These are phyloP conservation scores for Ambastaia sidthimunki DNA, from an alignment of 2,797 vertebrate genomes.

Conservation along the genomic window DNA sequence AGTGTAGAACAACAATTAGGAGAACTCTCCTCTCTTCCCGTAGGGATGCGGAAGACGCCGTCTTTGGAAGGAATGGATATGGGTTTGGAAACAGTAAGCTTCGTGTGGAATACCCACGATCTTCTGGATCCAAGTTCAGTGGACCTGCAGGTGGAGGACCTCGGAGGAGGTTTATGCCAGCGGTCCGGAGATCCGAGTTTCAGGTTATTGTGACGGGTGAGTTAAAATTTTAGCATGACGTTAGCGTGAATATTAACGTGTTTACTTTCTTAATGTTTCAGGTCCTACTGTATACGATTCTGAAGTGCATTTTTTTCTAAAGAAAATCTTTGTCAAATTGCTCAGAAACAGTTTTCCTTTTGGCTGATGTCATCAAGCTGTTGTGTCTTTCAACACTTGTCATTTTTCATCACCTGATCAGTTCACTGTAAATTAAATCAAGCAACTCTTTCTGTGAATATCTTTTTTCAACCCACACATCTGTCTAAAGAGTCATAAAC, in stretches of 20 bases:
- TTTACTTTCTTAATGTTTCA: background rate
- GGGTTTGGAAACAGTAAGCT: constrained; percentile 88
- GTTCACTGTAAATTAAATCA: too few relatives aligned
- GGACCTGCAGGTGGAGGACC: constrained; percentile 79
- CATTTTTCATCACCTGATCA: too few relatives aligned
- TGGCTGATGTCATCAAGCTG: too few relatives aligned
- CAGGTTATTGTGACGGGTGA: constrained; percentile 92
- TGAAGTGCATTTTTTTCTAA: background rate
- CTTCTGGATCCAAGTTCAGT: constrained; percentile 80
- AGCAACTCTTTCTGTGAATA: too few relatives aligned
- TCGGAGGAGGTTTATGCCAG: constrained; percentile 88
- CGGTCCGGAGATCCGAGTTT: constrained; percentile 91
- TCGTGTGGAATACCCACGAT: constrained; percentile 91
- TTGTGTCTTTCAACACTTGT: too few relatives aligned
- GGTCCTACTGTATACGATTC: background rate
- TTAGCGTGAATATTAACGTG: too few relatives aligned
- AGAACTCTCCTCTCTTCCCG: constrained; percentile 80
- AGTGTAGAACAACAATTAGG: constrained; percentile 73
- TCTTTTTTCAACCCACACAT: too few relatives aligned
- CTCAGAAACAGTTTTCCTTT: too few relatives aligned
- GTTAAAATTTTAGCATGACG: constrained; percentile 4
- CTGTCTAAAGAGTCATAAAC: too few relatives aligned
- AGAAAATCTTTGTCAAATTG: background rate
- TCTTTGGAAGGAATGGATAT: constrained; percentile 90
- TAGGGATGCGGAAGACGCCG: constrained; percentile 89